Conservation (phyloP, 2,797 vertebrate genomes). For the Gymnoscopelus braueri region DNA sequence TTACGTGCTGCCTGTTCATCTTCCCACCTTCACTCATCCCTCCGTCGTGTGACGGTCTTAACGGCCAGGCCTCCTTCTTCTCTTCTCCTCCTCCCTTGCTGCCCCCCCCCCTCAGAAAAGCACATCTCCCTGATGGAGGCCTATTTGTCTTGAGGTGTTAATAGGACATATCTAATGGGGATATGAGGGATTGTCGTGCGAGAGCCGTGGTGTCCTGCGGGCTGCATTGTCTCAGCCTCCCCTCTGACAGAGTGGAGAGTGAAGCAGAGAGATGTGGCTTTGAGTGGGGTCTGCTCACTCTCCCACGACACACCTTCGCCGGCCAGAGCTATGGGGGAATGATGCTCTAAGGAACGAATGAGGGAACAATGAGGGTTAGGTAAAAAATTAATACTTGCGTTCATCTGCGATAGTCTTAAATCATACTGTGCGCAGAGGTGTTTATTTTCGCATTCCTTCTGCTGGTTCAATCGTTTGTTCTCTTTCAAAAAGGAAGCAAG, state of each 20-base stretch:
- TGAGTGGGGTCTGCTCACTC: constrained; percentile 53
- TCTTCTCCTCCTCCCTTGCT: constrained; percentile 41
- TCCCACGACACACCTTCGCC: constrained; percentile 50
- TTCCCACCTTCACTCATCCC: constrained; percentile 77
- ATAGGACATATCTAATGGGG: constrained; percentile 54
- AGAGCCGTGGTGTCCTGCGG: constrained; percentile 60
- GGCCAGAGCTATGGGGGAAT: constrained; percentile 56
- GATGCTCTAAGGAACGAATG: constrained; percentile 67
- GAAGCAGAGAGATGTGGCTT: constrained; percentile 68
- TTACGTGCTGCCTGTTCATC: constrained; percentile 83
- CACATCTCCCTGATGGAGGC: constrained; percentile 56
- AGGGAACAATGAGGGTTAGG: constrained; percentile 61
- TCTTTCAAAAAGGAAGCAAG: constrained; percentile 46
- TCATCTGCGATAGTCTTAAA: constrained; percentile 68
- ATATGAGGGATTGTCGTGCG: constrained; percentile 69
- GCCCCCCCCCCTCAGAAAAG: constrained; percentile 35
- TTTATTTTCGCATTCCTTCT: constrained; percentile 51
- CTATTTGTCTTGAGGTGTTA: constrained; percentile 69
- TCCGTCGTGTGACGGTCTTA: constrained; percentile 30
- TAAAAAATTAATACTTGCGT: constrained; percentile 70
- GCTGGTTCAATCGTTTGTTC: constrained; percentile 40
- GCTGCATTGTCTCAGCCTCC: constrained; percentile 71
- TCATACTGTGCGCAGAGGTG: constrained; percentile 40
- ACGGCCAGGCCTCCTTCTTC: constrained; percentile 38
- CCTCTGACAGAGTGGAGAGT: constrained; percentile 70